Conservation (phyloP, 2,888 invertebrate species). For the Caenorhabditis wallacei region DNA sequence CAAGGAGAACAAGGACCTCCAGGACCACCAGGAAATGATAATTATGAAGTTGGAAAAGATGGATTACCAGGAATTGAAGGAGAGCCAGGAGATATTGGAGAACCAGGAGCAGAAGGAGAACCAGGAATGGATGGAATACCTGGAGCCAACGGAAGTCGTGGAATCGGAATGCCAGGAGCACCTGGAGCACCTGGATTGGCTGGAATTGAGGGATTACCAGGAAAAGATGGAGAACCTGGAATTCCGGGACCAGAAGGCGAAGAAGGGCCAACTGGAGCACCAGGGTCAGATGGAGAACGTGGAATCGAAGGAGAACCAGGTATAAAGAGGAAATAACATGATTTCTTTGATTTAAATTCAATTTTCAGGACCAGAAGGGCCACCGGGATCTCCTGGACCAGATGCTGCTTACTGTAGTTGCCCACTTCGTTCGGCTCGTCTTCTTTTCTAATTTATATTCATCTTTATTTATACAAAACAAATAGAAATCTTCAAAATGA, state of each 20-base stretch:
- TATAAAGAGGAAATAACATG: background rate
- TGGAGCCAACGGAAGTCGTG: conserved; percentile 35
- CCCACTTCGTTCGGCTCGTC: conserved; percentile 59
- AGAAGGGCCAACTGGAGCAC: conserved; percentile 51
- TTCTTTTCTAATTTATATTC: conserved; percentile 44
- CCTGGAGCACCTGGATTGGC: conserved; percentile 52
- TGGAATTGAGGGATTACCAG: conserved; percentile 46
- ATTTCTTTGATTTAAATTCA: background rate
- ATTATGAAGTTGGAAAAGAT: conserved; percentile 50
- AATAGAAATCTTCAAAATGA: background rate
- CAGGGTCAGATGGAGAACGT: conserved; percentile 44
- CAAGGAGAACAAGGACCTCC: conserved; percentile 58
- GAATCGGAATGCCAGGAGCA: conserved; percentile 50
- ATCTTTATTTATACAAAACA: conserved; percentile 15
- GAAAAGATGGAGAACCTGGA: conserved; percentile 56
- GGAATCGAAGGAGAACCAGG: conserved; percentile 50
- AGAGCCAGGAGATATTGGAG: conserved; percentile 57
- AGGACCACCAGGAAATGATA: conserved; percentile 55
- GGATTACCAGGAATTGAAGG: conserved; percentile 57
- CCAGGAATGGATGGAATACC: conserved; percentile 45
- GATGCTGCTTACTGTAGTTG: conserved; percentile 66
- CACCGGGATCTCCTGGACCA: conserved; percentile 57
- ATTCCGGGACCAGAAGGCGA: conserved; percentile 61
- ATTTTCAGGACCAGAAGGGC: conserved; percentile 51
- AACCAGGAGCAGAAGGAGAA: conserved; percentile 47